These are phyloP conservation scores for Orussus abietinus DNA, from an alignment of 1,140 invertebrate genomes.

Conservation along the genomic window DNA sequence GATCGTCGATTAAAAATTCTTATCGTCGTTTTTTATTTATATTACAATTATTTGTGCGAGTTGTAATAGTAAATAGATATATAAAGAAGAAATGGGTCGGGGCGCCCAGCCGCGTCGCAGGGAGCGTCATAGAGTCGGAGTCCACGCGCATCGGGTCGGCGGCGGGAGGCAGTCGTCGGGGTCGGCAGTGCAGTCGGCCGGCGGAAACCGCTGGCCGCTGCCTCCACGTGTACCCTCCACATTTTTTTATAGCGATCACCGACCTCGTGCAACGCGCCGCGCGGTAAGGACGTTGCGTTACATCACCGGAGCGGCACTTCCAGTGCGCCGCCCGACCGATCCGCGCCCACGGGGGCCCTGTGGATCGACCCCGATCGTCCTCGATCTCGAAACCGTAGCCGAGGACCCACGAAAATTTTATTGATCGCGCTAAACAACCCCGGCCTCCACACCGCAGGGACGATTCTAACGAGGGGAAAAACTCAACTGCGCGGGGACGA, in stretches of 20 bases:
- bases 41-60: slow-evolving; percentile 23
- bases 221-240: slow-evolving; percentile 48
- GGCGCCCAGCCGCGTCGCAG: background rate
- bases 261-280: slow-evolving; percentile 51
- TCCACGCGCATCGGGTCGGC: slow-evolving; percentile 32
- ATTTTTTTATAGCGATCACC: slow-evolving; percentile 54
- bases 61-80: background rate
- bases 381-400: background rate
- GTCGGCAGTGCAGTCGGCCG: slow-evolving; percentile 24
- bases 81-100: background rate
- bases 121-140: no score
- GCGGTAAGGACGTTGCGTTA: slow-evolving; percentile 52
- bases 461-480: slow-evolving; percentile 29
- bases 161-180: slow-evolving; percentile 28
- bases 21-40: no score
- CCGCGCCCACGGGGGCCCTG: no score
- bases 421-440: slow-evolving; percentile 35
- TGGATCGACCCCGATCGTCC: no score
- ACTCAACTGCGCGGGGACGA: slow-evolving; percentile 23
- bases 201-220: slow-evolving; percentile 37
- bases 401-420: slow-evolving; percentile 30
- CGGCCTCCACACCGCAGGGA: background rate
- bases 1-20: no score
- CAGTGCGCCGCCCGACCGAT: slow-evolving; percentile 19
- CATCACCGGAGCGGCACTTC: slow-evolving; percentile 36